Conservation (phyloP, 2,113 vertebrate species). For the Myotis yumanensis region DNA sequence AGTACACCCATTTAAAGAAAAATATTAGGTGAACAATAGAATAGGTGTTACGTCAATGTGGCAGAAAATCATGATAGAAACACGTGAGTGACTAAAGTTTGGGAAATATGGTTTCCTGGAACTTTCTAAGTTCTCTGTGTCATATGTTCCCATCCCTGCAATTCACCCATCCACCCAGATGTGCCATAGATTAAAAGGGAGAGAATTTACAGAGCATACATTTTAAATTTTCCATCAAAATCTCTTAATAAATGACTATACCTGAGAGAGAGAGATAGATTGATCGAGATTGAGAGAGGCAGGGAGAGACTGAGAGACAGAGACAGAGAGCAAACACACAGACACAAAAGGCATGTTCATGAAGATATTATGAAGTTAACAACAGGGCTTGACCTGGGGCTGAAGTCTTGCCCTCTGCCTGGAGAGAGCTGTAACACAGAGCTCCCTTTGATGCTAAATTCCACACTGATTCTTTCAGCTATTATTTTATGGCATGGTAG, state of each 20-base stretch:
- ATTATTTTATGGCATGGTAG: conserved; percentile 70
- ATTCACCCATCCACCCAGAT: neutral
- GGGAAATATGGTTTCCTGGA: conserved; percentile 49
- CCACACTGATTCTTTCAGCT: conserved; percentile 50
- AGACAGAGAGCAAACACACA: neutral
- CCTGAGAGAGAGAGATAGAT: neutral
- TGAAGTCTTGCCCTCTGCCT: conserved; percentile 49
- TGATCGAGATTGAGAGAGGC: neutral
- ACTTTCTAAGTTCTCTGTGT: neutral
- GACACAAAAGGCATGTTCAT: conserved; percentile 69
- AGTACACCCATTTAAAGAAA: conserved; percentile 42
- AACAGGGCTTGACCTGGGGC: conserved; percentile 55
- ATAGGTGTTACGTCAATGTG: neutral
- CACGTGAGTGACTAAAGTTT: neutral
- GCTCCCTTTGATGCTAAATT: conserved; percentile 66
- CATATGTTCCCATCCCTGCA: conserved; percentile 15
- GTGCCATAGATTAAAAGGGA: neutral
- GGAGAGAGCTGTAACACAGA: conserved; percentile 52
- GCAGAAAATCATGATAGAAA: conserved; percentile 29
- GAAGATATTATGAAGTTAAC: conserved; percentile 51
- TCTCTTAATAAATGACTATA: conserved; percentile 15
- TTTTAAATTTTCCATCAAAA: conserved; percentile 45
- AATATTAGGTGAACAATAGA: conserved; percentile 31
- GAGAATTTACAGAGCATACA: neutral
- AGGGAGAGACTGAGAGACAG: neutral